phyloP scores from a whole-genome alignment of 2,113 vertebrate species.

The human (Homo sapiens) region DNA sequence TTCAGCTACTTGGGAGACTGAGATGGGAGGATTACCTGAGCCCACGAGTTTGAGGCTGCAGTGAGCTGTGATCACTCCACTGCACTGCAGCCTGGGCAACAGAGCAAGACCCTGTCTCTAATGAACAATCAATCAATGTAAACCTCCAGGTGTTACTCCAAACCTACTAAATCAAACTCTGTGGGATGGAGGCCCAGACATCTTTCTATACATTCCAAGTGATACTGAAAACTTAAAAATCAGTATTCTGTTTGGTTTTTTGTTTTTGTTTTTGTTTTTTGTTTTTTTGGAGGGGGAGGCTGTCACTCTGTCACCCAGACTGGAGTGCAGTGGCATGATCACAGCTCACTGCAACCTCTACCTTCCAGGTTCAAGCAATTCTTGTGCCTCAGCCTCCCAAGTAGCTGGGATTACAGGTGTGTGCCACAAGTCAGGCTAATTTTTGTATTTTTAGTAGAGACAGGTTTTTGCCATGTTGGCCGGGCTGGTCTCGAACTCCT shows the following conservation, averaged over 20 bases:
- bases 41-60: no score
- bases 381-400: not conserved
- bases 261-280: no score
- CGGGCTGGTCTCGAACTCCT: not conserved
- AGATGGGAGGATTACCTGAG: no score
- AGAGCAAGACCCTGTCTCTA: no score
- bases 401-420: not conserved
- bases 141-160: not conserved
- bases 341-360: not conserved
- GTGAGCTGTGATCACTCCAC: no score
- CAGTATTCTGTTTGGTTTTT: no score
- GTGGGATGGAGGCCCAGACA: not conserved
- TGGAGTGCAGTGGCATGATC: not conserved
- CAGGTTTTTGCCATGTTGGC: not conserved
- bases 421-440: no score
- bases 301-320: not conserved
- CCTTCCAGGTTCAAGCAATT: not conserved
- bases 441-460: not conserved
- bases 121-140: no score
- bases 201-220: not conserved
- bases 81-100: no score
- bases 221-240: not conserved
- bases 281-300: not conserved
- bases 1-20: no score
- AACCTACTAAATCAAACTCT: not conserved